These are phyloP conservation scores for Tetragnatha versicolor DNA, from an alignment of 1,140 invertebrate genomes.

Conservation along the genomic window DNA sequence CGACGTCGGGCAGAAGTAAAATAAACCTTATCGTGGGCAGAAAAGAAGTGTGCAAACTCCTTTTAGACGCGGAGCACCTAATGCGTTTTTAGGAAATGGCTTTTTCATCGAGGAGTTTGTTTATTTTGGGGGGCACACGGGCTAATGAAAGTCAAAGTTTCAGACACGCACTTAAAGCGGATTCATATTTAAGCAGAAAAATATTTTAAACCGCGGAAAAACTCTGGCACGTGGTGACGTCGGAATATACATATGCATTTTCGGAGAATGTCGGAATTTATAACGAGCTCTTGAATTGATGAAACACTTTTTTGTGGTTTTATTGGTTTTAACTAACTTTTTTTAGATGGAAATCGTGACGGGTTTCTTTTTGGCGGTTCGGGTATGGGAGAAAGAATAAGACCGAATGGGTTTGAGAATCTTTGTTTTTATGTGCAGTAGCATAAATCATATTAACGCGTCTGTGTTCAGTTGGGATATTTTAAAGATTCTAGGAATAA, in stretches of 20 bases:
- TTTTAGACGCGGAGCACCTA: conserved; percentile 20
- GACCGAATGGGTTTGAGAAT: too few relatives aligned
- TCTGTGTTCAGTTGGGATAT: too few relatives aligned
- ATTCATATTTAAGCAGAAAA: conserved; percentile 36
- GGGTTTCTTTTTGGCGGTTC: too few relatives aligned
- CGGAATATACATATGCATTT: conserved; percentile 3
- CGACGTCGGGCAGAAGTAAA: conserved; percentile 31
- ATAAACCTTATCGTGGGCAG: conserved; percentile 12
- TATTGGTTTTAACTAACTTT: too few relatives aligned
- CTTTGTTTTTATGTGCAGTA: too few relatives aligned
- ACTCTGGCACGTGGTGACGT: not conserved
- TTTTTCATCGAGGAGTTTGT: conserved; percentile 31
- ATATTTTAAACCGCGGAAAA: conserved; percentile 22
- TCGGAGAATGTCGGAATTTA: not conserved
- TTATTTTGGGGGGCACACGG: conserved; percentile 13
- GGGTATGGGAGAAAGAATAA: too few relatives aligned
- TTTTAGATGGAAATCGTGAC: too few relatives aligned
- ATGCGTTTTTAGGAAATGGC: conserved; percentile 37
- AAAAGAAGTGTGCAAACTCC: conserved; percentile 21
- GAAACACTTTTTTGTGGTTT: not conserved
- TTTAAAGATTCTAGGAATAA: too few relatives aligned
- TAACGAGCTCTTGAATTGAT: not conserved
- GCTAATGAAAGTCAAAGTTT: conserved; percentile 48
- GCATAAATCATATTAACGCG: too few relatives aligned
- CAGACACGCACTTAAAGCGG: conserved; percentile 35